Base-by-base conservation (phyloP, 2,888 invertebrate genomes). In the Pheosia tremula region DNA sequence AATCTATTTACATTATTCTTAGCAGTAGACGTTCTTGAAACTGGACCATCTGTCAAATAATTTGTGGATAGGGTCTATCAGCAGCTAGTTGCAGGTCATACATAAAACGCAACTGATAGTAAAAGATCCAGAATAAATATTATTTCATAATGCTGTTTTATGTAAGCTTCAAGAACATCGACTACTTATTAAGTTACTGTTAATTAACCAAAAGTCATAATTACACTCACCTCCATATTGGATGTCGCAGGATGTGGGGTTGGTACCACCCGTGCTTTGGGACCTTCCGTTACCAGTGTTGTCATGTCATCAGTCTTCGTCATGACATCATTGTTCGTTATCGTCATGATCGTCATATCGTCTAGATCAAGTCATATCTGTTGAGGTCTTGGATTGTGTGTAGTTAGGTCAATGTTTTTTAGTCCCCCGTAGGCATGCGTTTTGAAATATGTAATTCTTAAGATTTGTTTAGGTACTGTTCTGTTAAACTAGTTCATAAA, bases 201-300 rank as follows among this genome's bases (percentile, higher is more conserved):
- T 69, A 60, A 67, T 75, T 70, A 69, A 72, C 67, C 65, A 69
- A 77, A 77, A 74, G 72, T 68, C 61, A 67, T 79, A 74, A 75
- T 77, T 78, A 77, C 91, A 92, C 92, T 92, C 90, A 92, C 92
- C 92, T 87, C 80, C 70, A 64, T 71, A 77, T 83, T 85, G 86
- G 83, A 83, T 82, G 81, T 76, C 83, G 77, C 88, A 80, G 89
- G 88, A 86, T 79, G 83, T 83, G 83, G 87, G 76, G 78, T 84
- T 88, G 83, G 85, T 82, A 82, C 78, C 85, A 76, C 83, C 86
- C 82, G 71, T 79, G 76, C 85, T 85, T 86, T 83, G 72, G 82
- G 82, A 80, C 79, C 82, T 86, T 84, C 85, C 80, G 52, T 58
- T 63, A 72, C 69, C 67, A 62, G 62, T 69, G 65, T 45, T 11